Evolutionary conservation across 1,140 invertebrate genomes (phyloP).

Genomic region (Cepaea nemoralis): DNA sequence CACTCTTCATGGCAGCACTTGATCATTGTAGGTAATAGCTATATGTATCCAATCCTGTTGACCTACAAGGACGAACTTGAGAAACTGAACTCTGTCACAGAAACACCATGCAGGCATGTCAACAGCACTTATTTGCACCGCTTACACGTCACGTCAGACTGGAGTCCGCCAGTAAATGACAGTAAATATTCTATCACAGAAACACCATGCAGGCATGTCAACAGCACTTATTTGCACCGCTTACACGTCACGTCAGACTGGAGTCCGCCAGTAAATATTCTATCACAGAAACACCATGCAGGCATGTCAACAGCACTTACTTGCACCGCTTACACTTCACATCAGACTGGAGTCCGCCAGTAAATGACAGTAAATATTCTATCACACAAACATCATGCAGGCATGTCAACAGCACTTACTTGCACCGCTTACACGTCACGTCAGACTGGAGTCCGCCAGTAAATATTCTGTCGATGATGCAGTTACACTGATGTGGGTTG

Average conservation of each 20-base stretch:
- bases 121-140: constrained; percentile 77
- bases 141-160: constrained; percentile 97
- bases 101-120: too few relatives aligned
- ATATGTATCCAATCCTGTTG: too few relatives aligned
- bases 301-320: too few relatives aligned
- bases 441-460: constrained; percentile 96
- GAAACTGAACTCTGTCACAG: background rate
- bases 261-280: background rate
- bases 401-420: too few relatives aligned
- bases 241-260: constrained; percentile 60
- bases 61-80: too few relatives aligned
- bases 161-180: constrained; percentile 94
- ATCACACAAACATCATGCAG: background rate
- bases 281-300: background rate
- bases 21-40: too few relatives aligned
- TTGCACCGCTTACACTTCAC: constrained; percentile 95
- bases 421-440: constrained; percentile 95
- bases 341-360: constrained; percentile 94
- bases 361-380: constrained; percentile 76
- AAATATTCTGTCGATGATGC: constrained; percentile 98
- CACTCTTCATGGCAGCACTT: too few relatives aligned
- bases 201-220: background rate
- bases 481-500: constrained; percentile 85
- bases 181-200: too few relatives aligned
- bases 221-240: constrained; percentile 84